Base-by-base conservation (phyloP, 1,140 invertebrate species). In the Caenorhabditis inopinata region DNA sequence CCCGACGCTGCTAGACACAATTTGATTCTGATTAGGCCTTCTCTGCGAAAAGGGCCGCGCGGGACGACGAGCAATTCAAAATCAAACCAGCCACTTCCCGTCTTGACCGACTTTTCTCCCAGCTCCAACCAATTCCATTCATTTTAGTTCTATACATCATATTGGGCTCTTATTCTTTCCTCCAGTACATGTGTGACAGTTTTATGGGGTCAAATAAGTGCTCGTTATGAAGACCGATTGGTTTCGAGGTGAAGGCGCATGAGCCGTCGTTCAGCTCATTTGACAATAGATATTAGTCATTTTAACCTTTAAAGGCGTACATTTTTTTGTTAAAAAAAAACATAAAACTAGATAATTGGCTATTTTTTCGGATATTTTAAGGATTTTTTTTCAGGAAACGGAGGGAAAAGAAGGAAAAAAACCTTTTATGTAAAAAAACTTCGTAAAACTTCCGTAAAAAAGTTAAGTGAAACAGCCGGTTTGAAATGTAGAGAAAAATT, bases 31-130 rank as follows among this genome's bases (percentile, higher is more conserved):
- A 68, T 68, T 68, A 68, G 32, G 58, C 38, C 58, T 68, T 68
- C 58, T 68, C 25, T 32, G 27, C 3, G 48, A 23, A 51, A n/a
- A 58, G 51, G 6, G 14, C 25, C 25, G 58, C n/a, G n/a, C n/a
- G 11, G 53, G 53, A 21, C 51, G 51, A 58, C 29, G 32, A 38
- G 32, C 58, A 68, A 68, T 68, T 68, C 58, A 38, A 68, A 68
- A 68, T 68, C 58, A 68, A 68, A 68, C 58, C 29, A 68, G 58
- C 32, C 58, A 68, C 58, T 68, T 68, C 58, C 58, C 58, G 58
- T 58, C 23, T 53, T 53, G 49, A 32, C 58, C 38, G 58, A 68
- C 29, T 68, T 68, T 68, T 68, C 32, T 16, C 16, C 12, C 25
- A 16, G 14, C 51, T 68, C n/a, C 2, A 7, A 2, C 25, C n/a